Evolutionary conservation across 2,797 vertebrate species (phyloP), one percentile per base, ranked within the genome.

Genomic region (Gephyroberyx darwinii): DNA sequence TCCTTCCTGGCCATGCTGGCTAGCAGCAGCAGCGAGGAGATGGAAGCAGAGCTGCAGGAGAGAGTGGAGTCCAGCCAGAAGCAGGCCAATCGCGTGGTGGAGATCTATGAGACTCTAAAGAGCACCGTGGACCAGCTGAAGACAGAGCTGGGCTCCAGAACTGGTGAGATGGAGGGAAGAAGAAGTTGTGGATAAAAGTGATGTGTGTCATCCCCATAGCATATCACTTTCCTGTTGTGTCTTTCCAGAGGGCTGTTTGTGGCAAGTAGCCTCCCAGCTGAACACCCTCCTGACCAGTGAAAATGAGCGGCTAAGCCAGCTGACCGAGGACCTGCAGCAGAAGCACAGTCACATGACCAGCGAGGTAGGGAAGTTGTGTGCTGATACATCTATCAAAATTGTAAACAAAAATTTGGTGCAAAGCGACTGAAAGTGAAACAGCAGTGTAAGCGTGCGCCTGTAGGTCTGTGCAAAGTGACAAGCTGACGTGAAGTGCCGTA

Each of bases 21-120:
- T 12, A 98, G 96, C 86, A 99, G 97, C 92, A 98, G 92, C 88
- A 98, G 95, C 52, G 98, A 99, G 65, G 97, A 99, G 90, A 99
- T 99, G 91, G 98, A 99, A 67, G 95, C 95, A 5, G 96, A 98
- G 88, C 92, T 99, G 51, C 95, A 98, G 90, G 97, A 98, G 81
- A 93, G 96, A 4, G 95, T 98, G 65, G 96, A 98, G 86, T 96
- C 95, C 5, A 98, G 97, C 56, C 93, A 94, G 45, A 95, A 95
- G 71, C 95, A 96, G 47, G 96, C 96, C 62, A 92, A 88, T 53
- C 96, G 94, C 39, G 95, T 97, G 53, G 94, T 96, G 54, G 95
- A 94, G 1, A 95, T 97, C 71, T 98, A 96, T 1, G 95, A 96
- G 83, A 93, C 93, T 62, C 83, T 98, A 47, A 96, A 95, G 88